Base-by-base conservation (phyloP, 2,113 vertebrate species). In the Eleginops maclovinus region DNA sequence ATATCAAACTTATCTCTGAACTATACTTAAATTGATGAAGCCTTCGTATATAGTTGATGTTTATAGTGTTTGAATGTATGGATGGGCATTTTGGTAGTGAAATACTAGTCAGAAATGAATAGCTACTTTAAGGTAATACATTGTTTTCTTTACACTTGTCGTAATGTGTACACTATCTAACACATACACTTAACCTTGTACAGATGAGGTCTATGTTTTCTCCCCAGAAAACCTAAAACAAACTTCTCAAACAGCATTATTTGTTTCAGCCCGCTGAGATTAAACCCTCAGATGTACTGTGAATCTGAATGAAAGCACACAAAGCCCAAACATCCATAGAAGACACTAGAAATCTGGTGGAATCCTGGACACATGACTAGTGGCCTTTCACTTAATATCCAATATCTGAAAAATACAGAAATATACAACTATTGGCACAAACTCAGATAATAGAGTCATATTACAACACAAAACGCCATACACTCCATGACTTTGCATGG, bases 401-500 rank as follows among this genome's bases (percentile, higher is more conserved):
- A 28, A 13, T 19, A 1, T 5, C 19, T 64, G 1, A 46, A 26
- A 63, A 36, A 47, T 28, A 1, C 0, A 22, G 8, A 54, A 66
- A 55, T 5, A 55, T 54, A 17, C 64, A 10, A 43, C n/a, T 10
- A 13, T 14, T 44, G 41, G 9, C 11, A 6, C 12, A 62, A 12
- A 36, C 51, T 24, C 22, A 53, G 4, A 54, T 12, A 54, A 26
- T 44, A 36, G 60, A 4, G 17, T 26, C n/a, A 4, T 81, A 58
- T 72, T 46, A 70, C 41, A 61, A 73, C 36, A 19, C 22, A 22
- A 26, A 49, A 54, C 36, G 61, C 71, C 19, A 36, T 44, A 26
- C 19, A 71, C 31, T 73, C 54, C 21, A 11, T 66, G 19, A 41
- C 59, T 70, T 31, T 58, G 71, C 9, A 43, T 54, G 15, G n/a